Conservation (phyloP, 2,888 invertebrate genomes). For the Papilio elwesi region DNA sequence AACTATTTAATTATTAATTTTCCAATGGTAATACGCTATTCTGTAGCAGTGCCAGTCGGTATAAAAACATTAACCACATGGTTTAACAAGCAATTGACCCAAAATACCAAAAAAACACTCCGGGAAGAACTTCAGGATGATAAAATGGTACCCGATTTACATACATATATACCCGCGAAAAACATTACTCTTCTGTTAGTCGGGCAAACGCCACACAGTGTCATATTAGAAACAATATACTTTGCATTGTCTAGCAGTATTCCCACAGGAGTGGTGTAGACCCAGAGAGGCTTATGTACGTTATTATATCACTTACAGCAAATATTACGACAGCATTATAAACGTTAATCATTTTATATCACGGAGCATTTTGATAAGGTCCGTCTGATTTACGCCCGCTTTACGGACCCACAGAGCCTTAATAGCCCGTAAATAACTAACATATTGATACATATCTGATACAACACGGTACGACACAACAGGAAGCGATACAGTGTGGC, state of each 20-base stretch:
- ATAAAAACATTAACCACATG: too few species aligned
- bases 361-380: slow-evolving; percentile 41
- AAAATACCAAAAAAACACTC: too few species aligned
- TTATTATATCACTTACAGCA: neutral
- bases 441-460: slow-evolving; percentile 33
- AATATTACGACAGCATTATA: slow-evolving; percentile 32
- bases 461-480: slow-evolving; percentile 23
- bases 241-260: neutral
- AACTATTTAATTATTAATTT: too few species aligned
- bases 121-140: too few species aligned
- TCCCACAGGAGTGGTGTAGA: neutral
- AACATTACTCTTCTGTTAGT: too few species aligned
- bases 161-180: too few species aligned
- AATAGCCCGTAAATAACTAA: slow-evolving; percentile 46
- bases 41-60: too few species aligned
- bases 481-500: slow-evolving; percentile 2
- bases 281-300: neutral
- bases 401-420: slow-evolving; percentile 42
- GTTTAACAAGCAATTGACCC: too few species aligned
- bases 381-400: slow-evolving; percentile 47
- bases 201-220: too few species aligned
- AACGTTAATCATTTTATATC: slow-evolving; percentile 41
- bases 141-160: too few species aligned
- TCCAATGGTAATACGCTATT: too few species aligned
- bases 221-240: neutral